Percentiles rank a stretch among this genome's conserved stretches.
These are phyloP conservation scores for Meloidogyne hapla DNA, from an alignment of 1,140 invertebrate species.

Conservation along the genomic window DNA sequence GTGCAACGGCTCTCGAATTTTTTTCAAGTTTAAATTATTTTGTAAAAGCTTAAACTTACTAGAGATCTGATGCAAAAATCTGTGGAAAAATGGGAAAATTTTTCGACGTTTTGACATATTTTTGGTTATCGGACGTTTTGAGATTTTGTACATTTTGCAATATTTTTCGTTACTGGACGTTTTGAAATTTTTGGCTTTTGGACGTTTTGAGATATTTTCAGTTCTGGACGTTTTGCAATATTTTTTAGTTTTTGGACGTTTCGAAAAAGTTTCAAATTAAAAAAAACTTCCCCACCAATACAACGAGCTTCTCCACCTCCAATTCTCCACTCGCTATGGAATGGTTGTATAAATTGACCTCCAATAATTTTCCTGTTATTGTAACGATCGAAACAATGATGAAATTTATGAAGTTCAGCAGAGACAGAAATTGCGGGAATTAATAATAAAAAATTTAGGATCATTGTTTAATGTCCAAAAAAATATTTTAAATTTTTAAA, in stretches of 20 bases:
- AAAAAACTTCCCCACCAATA: neutral
- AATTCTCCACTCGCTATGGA: constrained; percentile 21
- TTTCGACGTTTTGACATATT: neutral
- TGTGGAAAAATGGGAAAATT: neutral
- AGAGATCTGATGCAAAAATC: constrained; percentile 19
- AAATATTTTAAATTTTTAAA: neutral
- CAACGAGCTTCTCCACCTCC: neutral
- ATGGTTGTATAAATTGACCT: neutral
- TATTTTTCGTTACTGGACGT: neutral
- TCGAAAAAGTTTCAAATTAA: too few relatives aligned
- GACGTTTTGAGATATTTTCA: too few relatives aligned
- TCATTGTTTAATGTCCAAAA: neutral
- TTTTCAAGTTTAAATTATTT: neutral
- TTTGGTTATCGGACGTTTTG: neutral
- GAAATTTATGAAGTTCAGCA: neutral
- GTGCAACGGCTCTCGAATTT: constrained; percentile 15
- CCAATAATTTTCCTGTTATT: neutral
- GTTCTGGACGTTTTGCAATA: too few relatives aligned
- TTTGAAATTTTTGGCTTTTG: neutral
- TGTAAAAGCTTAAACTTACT: neutral
- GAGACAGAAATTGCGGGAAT: neutral
- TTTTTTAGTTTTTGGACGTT: too few relatives aligned
- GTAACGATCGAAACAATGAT: constrained; percentile 18
- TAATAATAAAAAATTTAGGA: neutral
- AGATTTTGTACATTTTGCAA: neutral